Base-by-base conservation (phyloP, 2,113 vertebrate genomes). In the Vidua chalybeata region DNA sequence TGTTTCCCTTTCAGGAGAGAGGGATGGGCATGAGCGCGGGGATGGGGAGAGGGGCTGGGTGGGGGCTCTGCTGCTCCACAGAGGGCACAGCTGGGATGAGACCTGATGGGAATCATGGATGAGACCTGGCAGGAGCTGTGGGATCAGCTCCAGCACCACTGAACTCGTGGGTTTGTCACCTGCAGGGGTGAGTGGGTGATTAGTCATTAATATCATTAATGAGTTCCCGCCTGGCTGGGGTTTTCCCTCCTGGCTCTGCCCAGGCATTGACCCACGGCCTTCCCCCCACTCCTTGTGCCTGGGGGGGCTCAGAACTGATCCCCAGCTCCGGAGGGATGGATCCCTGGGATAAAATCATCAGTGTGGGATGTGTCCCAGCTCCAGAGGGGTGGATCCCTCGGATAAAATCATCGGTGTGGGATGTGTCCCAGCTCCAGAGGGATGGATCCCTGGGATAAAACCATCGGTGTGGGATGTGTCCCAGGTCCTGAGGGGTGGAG, bases 1-100 rank as follows among this genome's bases (percentile, higher is more conserved):
- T 15, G 55, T 93, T 97, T 95, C 76, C 48, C 74, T 95, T 96
- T 33, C 17, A 9, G 74, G 76, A 51, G 52, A 76, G 31, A 74
- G 41, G 81, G 45, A 31, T 1, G 11, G 80, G 6, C 19, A 4
- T 1, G 24, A 59, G 21, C 0, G 0, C 0, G 0, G 48, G 31
- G 15, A 0, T 0, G 63, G 56, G 51, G n/a, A 43, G 21, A 0
- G 15, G 79, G 86, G 69, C 31, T 7, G 8, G 18, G 16, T 2
- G 23, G 62, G 55, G 69, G 43, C 20, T 35, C n/a, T n/a, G 18
- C 61, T 37, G 79, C 64, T n/a, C 4, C 66, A 41, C n/a, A 23
- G 37, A 3, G 1, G 58, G 28, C 58, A 62, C 12, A 15, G 41
- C 8, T 20, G 56, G 56, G 35, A 10, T 19, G 31, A 10, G 49